These are phyloP conservation scores for Pelodiscus sinensis DNA, from an alignment of 2,113 vertebrate genomes.

Conservation along the genomic window DNA sequence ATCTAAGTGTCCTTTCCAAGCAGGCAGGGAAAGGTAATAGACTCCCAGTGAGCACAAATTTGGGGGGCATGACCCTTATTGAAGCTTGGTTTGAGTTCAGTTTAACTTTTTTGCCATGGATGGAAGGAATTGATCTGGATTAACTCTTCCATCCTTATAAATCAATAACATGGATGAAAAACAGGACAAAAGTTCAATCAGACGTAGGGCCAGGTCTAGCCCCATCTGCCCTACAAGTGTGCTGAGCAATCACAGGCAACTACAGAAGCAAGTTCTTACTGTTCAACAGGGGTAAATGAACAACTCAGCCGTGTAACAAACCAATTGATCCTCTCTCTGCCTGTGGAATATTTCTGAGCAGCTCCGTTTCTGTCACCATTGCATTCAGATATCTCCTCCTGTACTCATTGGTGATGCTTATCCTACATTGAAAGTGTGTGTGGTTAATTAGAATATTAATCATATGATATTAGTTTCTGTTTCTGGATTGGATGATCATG, in stretches of 20 bases:
- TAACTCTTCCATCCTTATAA: not conserved
- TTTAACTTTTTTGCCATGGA: not conserved
- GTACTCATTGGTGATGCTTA: not conserved
- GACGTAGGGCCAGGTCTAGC: not conserved
- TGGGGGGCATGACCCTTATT: not conserved
- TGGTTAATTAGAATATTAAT: not conserved
- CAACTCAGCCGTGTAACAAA: constrained; percentile 11
- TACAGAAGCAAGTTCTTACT: not conserved
- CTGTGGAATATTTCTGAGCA: not conserved
- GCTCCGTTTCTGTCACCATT: not conserved
- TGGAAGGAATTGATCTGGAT: not conserved
- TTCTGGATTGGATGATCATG: fast-evolving
- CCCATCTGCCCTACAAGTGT: not conserved
- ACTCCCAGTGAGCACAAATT: too few species aligned
- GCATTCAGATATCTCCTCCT: not conserved
- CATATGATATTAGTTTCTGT: not conserved
- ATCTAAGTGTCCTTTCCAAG: too few species aligned
- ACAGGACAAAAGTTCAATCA: not conserved
- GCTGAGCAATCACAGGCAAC: not conserved
- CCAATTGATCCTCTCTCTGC: not conserved
- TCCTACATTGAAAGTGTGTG: not conserved
- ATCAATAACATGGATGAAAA: not conserved
- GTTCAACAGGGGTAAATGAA: not conserved
- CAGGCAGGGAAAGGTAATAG: not conserved
- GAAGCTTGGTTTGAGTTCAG: not conserved